Percentiles rank a stretch among this genome's conserved stretches.
Conservation (phyloP, 1,140 invertebrate genomes). For the Mya arenaria region DNA sequence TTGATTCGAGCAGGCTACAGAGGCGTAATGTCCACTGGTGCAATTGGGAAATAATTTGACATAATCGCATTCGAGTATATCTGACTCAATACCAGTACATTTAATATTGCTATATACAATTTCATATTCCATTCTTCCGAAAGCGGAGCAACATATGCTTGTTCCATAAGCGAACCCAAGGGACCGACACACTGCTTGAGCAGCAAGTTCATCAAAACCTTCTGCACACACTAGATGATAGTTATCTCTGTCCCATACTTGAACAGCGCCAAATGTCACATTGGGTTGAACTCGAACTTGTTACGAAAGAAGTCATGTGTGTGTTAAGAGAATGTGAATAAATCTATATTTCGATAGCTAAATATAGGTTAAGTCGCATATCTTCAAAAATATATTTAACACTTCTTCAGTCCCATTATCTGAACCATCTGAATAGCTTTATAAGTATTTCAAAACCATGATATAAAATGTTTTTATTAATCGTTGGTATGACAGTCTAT, state of each 20-base stretch:
- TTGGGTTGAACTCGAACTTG: constrained; percentile 59
- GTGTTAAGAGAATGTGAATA: too few species aligned
- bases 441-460: too few species aligned
- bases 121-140: constrained; percentile 36
- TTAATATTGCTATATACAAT: constrained; percentile 44
- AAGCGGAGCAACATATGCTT: constrained; percentile 59
- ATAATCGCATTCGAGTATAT: constrained; percentile 53
- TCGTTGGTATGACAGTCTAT: too few species aligned
- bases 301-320: too few species aligned
- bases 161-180: constrained; percentile 46
- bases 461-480: too few species aligned
- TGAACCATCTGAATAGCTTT: too few species aligned
- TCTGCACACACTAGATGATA: constrained; percentile 66
- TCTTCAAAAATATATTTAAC: too few species aligned
- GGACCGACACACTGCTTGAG: constrained; percentile 60
- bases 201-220: constrained; percentile 62
- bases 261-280: constrained; percentile 61
- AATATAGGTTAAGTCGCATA: too few species aligned
- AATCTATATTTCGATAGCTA: too few species aligned
- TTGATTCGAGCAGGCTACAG: constrained; percentile 58
- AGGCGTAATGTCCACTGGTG: constrained; percentile 58
- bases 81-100: constrained; percentile 55
- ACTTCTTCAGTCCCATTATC: too few species aligned
- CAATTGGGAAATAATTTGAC: constrained; percentile 9
- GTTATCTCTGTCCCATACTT: constrained; percentile 52